phyloP scores from a whole-genome alignment of 2,797 vertebrate species.

The Melanotaenia nigrans region DNA sequence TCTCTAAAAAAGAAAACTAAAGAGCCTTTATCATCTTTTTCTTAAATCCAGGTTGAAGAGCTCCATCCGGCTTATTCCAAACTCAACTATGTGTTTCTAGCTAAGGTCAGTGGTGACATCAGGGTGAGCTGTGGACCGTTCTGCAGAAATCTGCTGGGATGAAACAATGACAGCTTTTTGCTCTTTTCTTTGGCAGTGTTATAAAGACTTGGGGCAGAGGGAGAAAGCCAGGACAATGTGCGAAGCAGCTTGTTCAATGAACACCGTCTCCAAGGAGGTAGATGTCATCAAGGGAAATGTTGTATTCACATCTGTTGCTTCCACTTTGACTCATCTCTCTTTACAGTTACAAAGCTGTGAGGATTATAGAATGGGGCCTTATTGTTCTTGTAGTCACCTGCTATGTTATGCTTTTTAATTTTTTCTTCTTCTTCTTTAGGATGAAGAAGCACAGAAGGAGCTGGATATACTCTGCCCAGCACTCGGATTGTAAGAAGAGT shows the following conservation, averaged over 20 bases:
- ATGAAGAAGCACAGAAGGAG: conserved; percentile 85
- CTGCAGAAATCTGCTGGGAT: neutral
- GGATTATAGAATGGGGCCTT: neutral
- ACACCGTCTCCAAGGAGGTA: conserved; percentile 87
- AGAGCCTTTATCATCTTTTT: neutral
- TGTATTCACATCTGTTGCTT: neutral
- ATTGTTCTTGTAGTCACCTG: neutral
- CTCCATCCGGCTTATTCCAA: conserved; percentile 92
- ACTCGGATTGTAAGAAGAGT: conserved; percentile 62
- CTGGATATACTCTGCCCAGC: conserved; percentile 75
- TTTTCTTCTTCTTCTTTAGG: conserved; percentile 62
- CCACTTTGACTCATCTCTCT: neutral
- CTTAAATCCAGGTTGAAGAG: conserved; percentile 88
- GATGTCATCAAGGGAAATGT: conserved; percentile 3
- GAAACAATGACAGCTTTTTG: neutral
- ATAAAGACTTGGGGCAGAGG: conserved; percentile 88
- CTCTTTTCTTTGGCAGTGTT: conserved; percentile 83
- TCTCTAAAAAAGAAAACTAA: neutral
- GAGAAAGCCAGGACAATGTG: conserved; percentile 84
- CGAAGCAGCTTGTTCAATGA: conserved; percentile 85
- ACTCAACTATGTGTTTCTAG: conserved; percentile 92
- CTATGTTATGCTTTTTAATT: neutral
- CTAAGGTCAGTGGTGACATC: conserved; percentile 86
- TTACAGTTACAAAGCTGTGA: neutral
- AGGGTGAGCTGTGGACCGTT: neutral